phyloP scores from a whole-genome alignment of 2,113 vertebrate species.

The Coregonus clupeaformis region DNA sequence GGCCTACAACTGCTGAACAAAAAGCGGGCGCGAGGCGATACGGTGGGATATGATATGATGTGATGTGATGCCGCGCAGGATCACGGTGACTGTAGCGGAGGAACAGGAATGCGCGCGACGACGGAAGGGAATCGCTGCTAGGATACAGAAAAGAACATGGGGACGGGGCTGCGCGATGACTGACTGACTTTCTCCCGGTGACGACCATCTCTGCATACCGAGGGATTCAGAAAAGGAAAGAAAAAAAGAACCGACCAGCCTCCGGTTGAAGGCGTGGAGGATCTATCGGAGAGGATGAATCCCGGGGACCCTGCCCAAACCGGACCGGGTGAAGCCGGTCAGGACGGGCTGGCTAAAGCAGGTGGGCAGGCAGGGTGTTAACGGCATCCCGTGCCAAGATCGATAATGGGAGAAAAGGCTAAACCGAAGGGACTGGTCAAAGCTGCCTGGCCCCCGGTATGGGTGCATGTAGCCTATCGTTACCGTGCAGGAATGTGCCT shows the following conservation, averaged over 20 bases:
- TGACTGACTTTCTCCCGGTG: background rate
- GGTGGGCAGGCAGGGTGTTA: slow-evolving; percentile 4
- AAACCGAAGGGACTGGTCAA: background rate
- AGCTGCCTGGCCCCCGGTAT: background rate
- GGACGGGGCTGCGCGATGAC: slow-evolving; percentile 11
- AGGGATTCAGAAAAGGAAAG: background rate
- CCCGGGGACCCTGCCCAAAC: slow-evolving; percentile 11
- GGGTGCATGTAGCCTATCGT: background rate
- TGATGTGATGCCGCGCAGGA: slow-evolving; percentile 8
- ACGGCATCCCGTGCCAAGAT: background rate
- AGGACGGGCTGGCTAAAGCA: slow-evolving; percentile 10
- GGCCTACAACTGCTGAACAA: background rate
- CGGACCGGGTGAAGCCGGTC: slow-evolving; percentile 7
- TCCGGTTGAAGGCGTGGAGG: slow-evolving; percentile 2
- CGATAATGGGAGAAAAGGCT: background rate
- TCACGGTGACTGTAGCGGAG: background rate
- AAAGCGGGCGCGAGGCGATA: background rate
- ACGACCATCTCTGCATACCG: background rate
- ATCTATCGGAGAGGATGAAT: slow-evolving; percentile 9
- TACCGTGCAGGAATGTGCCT: slow-evolving; percentile 7
- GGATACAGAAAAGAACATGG: slow-evolving; percentile 6
- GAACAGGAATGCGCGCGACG: background rate
- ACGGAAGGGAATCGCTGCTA: background rate
- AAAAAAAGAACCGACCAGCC: background rate
- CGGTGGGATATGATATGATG: background rate